A percentile compares a stretch with the other conserved stretches of the same genome.
Conservation (phyloP, 2,888 invertebrate genomes). For the Cheilosia pagana region DNA sequence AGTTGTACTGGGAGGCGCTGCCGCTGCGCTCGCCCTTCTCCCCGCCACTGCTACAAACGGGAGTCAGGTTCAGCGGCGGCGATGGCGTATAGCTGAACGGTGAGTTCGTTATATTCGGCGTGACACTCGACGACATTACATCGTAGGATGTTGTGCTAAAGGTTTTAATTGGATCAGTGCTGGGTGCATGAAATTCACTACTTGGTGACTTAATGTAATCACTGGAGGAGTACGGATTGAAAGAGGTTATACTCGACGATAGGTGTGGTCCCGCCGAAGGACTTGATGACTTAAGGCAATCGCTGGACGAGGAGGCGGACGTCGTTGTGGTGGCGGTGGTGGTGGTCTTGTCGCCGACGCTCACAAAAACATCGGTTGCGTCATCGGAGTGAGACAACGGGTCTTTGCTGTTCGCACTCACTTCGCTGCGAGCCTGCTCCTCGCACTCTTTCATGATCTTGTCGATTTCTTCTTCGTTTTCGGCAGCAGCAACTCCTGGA, state of each 20-base stretch:
- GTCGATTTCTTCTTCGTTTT: constrained; percentile 81
- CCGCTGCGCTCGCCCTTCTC: constrained; percentile 77
- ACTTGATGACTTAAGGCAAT: constrained; percentile 83
- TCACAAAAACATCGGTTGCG: constrained; percentile 76
- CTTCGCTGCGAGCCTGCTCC: constrained; percentile 78
- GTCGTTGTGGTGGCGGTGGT: constrained; percentile 79
- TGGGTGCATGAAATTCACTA: constrained; percentile 82
- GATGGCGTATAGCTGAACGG: constrained; percentile 79
- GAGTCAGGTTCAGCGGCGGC: constrained; percentile 80
- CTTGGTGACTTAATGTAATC: constrained; percentile 83
- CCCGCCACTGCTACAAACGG: constrained; percentile 75
- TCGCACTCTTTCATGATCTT: constrained; percentile 83
- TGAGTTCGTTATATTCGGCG: constrained; percentile 79
- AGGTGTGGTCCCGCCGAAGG: constrained; percentile 80
- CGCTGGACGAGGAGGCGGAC: constrained; percentile 82
- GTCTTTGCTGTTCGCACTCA: constrained; percentile 39
- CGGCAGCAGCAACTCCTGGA: constrained; percentile 77
- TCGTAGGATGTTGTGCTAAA: constrained; percentile 83
- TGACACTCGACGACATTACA: constrained; percentile 81
- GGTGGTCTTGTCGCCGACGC: constrained; percentile 31
- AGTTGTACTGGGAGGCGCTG: constrained; percentile 86
- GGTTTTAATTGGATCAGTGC: constrained; percentile 83
- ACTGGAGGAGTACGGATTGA: constrained; percentile 83
- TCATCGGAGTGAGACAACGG: constrained; percentile 45
- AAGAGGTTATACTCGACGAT: constrained; percentile 83